Conservation (phyloP, 2,888 invertebrate genomes). For the Endotricha flammealis region DNA sequence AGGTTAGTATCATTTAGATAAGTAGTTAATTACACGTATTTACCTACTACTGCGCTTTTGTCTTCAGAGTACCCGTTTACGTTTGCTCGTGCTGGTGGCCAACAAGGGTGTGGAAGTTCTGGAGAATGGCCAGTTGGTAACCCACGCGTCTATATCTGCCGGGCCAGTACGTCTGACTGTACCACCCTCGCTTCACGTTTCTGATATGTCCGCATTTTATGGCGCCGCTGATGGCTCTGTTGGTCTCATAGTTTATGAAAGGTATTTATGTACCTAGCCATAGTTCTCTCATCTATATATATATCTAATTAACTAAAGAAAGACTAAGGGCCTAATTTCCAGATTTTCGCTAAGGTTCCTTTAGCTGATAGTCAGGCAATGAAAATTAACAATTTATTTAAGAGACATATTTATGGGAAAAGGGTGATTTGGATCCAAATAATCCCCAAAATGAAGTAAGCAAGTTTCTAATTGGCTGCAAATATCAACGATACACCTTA, state of each 20-base stretch:
- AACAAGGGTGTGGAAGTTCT: constrained; percentile 88
- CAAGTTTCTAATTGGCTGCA: too few relatives aligned
- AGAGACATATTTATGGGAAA: too few relatives aligned
- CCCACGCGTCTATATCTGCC: constrained; percentile 41
- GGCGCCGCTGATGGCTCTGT: constrained; percentile 94
- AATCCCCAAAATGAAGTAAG: too few relatives aligned
- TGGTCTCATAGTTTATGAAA: constrained; percentile 82
- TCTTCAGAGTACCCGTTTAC: constrained; percentile 78
- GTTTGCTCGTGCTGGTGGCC: constrained; percentile 88
- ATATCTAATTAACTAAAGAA: too few relatives aligned
- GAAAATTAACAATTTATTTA: too few relatives aligned
- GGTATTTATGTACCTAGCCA: too few relatives aligned
- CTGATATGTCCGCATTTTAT: constrained; percentile 85
- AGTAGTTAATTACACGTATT: not conserved
- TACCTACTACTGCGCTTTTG: constrained; percentile 16
- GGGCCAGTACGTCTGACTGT: constrained; percentile 57
- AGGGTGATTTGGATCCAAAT: too few relatives aligned
- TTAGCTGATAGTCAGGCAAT: too few relatives aligned
- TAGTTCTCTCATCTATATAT: too few relatives aligned
- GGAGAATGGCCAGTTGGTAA: constrained; percentile 82
- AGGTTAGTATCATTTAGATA: not conserved
- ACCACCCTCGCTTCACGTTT: constrained; percentile 36
- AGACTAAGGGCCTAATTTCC: too few relatives aligned
- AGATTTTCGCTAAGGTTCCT: too few relatives aligned
- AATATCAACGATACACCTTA: too few relatives aligned